Evolutionary conservation across 2,888 invertebrate species (phyloP), one percentile per base, ranked within the genome.

Genomic region (Brachypterus glaber): DNA sequence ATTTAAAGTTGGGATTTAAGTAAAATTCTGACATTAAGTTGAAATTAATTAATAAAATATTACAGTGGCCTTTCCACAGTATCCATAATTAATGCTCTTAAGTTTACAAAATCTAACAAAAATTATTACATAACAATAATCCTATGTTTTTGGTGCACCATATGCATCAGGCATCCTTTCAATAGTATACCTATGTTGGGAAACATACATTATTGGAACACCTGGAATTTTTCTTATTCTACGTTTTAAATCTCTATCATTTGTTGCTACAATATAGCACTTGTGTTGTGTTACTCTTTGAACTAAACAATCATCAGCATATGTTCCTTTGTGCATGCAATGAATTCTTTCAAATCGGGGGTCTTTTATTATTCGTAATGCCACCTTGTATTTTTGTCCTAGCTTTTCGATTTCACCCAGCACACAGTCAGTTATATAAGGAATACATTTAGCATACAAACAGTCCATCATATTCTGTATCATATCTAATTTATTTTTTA

Each of bases 151-250:
- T 1, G 90, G 90, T 33, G 93, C 92, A 24, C 96, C 97, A 69
- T 91, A 97, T 3, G 96, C 97, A 72, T 98, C 97, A 1, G 97
- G 96, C 95, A 98, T 95, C 60, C 96, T 77, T 64, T 98, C 98
- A 57, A 98, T 95, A 1, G 93, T 86, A 60, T 86, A 97, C 58
- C 82, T 82, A 63, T 92, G 90, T 51, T 91, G 82, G 0, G 88
- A 77, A 30, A 98, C 85, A 70, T 83, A 96, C 96, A 99, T 95
- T 44, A 99, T 95, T 1, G 98, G 98, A 2, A 99, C 96, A 31
- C 98, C 98, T 0, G 97, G 95, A 51, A 98, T 89, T 70, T 98
- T 98, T 39, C 98, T 71, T 47, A 99, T 89, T 57, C 98, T 76
- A 55, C 90, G 73, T 64, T 93, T 95, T 43, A 98, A 72, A 63